Conservation (phyloP, 1,140 invertebrate genomes). For the Carcinoscorpius rotundicauda region DNA sequence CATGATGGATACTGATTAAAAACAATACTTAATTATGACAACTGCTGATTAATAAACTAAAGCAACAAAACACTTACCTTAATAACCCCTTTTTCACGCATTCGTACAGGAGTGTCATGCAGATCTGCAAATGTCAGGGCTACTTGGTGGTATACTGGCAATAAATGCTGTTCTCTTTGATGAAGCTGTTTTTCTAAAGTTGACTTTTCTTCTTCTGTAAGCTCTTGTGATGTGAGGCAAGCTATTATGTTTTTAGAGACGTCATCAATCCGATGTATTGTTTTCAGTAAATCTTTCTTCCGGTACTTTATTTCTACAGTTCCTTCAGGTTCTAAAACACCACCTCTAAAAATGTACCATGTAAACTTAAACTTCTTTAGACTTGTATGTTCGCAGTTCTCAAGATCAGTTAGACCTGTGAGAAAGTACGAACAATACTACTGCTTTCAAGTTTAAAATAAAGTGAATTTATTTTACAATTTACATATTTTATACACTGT, state of each 20-base stretch:
- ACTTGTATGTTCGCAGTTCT: too few relatives aligned
- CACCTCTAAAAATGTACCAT: conserved; percentile 47
- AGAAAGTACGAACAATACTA: too few relatives aligned
- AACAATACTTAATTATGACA: too few relatives aligned
- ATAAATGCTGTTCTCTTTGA: conserved; percentile 58
- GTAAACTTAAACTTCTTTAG: too few relatives aligned
- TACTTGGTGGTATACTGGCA: conserved; percentile 69
- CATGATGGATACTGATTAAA: too few relatives aligned
- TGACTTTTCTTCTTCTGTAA: conserved; percentile 37
- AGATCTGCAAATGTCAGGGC: conserved; percentile 94
- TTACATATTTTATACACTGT: too few relatives aligned
- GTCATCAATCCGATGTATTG: conserved; percentile 40
- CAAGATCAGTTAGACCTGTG: too few relatives aligned
- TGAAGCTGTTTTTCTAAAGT: conserved; percentile 58
- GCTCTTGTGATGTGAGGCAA: conserved; percentile 28
- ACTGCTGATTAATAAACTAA: neutral
- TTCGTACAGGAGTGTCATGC: conserved; percentile 92
- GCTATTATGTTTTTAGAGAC: conserved; percentile 28
- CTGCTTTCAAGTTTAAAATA: too few relatives aligned
- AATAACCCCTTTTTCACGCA: conserved; percentile 90
- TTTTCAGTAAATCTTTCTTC: conserved; percentile 55
- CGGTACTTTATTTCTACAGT: conserved; percentile 98
- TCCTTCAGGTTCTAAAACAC: conserved; percentile 89
- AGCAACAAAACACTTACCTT: conserved; percentile 40
- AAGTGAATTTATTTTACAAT: too few relatives aligned